These are phyloP conservation scores for Fragum fragum DNA, from an alignment of 2,888 invertebrate genomes.

Conservation along the genomic window DNA sequence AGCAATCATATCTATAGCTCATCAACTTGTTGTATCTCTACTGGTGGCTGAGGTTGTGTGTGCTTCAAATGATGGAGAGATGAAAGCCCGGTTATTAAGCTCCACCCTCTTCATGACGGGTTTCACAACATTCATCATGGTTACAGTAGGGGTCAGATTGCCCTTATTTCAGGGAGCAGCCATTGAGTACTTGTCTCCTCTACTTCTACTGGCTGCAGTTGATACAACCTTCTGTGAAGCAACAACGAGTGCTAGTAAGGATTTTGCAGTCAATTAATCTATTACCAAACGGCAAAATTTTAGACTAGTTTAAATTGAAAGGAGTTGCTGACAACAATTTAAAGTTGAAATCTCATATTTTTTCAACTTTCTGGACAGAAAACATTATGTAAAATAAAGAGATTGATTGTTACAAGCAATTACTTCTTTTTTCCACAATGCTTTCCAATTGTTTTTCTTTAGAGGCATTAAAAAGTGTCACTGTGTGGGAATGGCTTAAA, in stretches of 20 bases:
- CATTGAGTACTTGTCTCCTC: constrained; percentile 76
- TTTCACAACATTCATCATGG: constrained; percentile 74
- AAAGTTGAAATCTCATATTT: too few relatives aligned
- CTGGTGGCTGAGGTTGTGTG: constrained; percentile 76
- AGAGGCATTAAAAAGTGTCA: too few relatives aligned
- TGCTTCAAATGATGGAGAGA: constrained; percentile 69
- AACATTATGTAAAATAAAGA: too few relatives aligned
- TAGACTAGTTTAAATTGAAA: too few relatives aligned
- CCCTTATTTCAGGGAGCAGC: constrained; percentile 78
- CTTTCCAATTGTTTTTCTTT: too few relatives aligned
- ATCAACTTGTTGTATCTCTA: constrained; percentile 70
- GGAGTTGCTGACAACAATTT: too few relatives aligned
- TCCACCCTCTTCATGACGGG: constrained; percentile 77
- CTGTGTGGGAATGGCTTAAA: too few relatives aligned
- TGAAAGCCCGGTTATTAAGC: constrained; percentile 73
- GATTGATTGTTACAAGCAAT: too few relatives aligned
- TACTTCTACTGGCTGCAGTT: constrained; percentile 73
- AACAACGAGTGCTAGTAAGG: constrained; percentile 14
- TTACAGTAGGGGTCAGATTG: constrained; percentile 73
- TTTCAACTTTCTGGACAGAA: too few relatives aligned
- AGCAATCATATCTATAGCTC: constrained; percentile 71
- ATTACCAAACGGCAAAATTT: too few relatives aligned
- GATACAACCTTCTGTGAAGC: constrained; percentile 66
- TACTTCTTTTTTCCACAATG: too few relatives aligned
- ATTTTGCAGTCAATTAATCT: too few relatives aligned